Percentiles rank a stretch among this genome's conserved stretches.
Conservation (phyloP, 2,888 invertebrate genomes). For the Platypus cylindrus region DNA sequence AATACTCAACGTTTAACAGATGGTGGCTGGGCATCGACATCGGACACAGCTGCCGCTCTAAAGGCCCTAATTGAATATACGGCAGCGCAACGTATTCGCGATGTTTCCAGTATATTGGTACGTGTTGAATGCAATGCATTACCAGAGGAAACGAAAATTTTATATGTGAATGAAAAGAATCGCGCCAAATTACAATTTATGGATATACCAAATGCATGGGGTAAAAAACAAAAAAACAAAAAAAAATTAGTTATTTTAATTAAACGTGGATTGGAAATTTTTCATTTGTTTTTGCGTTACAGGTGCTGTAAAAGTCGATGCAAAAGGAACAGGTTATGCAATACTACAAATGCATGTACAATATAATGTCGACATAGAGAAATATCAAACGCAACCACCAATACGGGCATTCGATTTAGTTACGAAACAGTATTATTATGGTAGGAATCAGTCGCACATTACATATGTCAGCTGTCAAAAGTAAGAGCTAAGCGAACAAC, state of each 20-base stretch:
- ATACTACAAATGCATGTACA: constrained; percentile 87
- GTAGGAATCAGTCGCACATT: constrained; percentile 89
- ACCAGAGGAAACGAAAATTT: constrained; percentile 46
- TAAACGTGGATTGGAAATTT: neutral
- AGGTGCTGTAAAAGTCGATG: constrained; percentile 74
- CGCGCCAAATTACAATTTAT: constrained; percentile 66
- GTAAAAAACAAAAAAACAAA: constrained; percentile 28
- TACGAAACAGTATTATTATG: constrained; percentile 64
- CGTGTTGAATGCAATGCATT: constrained; percentile 77
- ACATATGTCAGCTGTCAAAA: constrained; percentile 76
- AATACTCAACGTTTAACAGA: constrained; percentile 77
- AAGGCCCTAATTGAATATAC: constrained; percentile 85
- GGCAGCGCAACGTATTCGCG: constrained; percentile 68
- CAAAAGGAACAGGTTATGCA: constrained; percentile 88
- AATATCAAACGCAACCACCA: constrained; percentile 78
- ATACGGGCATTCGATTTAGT: constrained; percentile 64
- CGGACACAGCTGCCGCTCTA: constrained; percentile 79
- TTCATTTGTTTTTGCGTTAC: too few species aligned
- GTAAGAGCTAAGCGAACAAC: constrained; percentile 39
- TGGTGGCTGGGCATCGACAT: constrained; percentile 48
- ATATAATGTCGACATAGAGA: constrained; percentile 76
- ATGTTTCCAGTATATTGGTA: constrained; percentile 62
- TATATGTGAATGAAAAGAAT: constrained; percentile 63
- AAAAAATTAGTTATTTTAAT: neutral
- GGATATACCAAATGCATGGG: constrained; percentile 86